Conservation (phyloP, 2,888 invertebrate species). For the Mystacides longicornis region DNA sequence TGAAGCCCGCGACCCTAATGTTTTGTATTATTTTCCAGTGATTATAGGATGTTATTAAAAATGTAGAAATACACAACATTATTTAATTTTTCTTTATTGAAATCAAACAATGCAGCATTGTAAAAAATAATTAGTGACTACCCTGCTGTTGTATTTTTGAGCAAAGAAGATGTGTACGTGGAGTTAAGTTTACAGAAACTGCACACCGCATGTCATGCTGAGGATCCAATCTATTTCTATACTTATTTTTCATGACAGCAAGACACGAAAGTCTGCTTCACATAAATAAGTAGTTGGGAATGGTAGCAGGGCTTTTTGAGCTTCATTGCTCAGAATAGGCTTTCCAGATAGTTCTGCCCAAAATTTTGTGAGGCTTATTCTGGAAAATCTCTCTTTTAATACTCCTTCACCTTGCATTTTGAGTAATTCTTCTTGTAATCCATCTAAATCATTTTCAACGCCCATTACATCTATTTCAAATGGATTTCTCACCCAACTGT, state of each 20-base stretch:
- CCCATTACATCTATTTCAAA: conserved; percentile 1
- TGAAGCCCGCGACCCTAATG: too few species aligned
- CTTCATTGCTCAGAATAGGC: too few species aligned
- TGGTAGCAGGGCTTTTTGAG: too few species aligned
- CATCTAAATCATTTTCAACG: conserved; percentile 3
- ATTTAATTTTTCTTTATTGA: neutral
- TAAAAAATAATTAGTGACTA: neutral
- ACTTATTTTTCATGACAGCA: neutral
- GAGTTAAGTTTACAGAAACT: neutral
- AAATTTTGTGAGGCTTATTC: too few species aligned
- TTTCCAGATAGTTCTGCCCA: too few species aligned
- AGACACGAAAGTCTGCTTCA: neutral
- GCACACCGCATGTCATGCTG: neutral
- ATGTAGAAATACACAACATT: neutral
- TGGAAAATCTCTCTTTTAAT: too few species aligned
- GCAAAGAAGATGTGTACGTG: neutral
- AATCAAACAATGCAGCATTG: neutral
- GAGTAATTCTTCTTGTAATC: conserved; percentile 6
- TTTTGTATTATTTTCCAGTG: too few species aligned
- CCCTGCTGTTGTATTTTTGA: neutral
- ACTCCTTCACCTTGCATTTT: conserved; percentile 2
- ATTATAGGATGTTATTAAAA: neutral
- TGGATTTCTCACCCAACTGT: conserved; percentile 5
- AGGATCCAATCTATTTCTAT: neutral
- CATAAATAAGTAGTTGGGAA: neutral